phyloP scores from a whole-genome alignment of 1,140 invertebrate genomes.

The Zaprionus africanus region DNA sequence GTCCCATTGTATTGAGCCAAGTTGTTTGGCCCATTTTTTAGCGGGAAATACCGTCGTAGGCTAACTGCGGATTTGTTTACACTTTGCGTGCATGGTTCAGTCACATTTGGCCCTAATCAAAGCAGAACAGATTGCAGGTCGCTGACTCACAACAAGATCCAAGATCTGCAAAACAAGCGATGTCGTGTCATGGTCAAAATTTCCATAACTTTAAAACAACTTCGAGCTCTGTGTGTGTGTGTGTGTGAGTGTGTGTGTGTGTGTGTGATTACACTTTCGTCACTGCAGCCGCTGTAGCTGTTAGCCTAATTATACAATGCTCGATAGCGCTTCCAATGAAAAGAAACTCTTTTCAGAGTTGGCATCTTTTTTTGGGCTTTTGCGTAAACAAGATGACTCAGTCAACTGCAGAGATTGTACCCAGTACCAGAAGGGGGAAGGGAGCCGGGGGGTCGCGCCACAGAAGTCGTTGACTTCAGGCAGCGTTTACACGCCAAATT shows the following conservation, averaged over 20 bases:
- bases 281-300: conserved; percentile 45
- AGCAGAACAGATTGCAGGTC: conserved; percentile 68
- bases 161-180: conserved; percentile 25
- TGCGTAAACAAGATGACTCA: conserved; percentile 57
- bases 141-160: conserved; percentile 52
- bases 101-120: conserved; percentile 79
- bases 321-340: conserved; percentile 73
- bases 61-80: conserved; percentile 46
- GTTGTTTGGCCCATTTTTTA: conserved; percentile 21
- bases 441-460: conserved; percentile 12
- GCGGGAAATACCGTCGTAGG: conserved; percentile 5
- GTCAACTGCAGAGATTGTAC: neutral
- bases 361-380: conserved; percentile 24
- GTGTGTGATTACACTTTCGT: conserved; percentile 74
- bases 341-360: conserved; percentile 70
- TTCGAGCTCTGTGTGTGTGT: conserved; percentile 24
- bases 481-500: conserved; percentile 77
- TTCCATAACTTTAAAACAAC: conserved; percentile 63
- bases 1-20: neutral
- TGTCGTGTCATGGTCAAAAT: conserved; percentile 75
- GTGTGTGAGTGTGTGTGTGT: conserved; percentile 34
- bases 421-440: neutral
- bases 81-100: conserved; percentile 62
- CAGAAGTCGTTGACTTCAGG: conserved; percentile 74
- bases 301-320: conserved; percentile 79